A percentile compares a stretch with the other conserved stretches of the same genome.
These are phyloP conservation scores for Macropus fuliginosus DNA, from an alignment of 2,797 vertebrate genomes.

Conservation along the genomic window DNA sequence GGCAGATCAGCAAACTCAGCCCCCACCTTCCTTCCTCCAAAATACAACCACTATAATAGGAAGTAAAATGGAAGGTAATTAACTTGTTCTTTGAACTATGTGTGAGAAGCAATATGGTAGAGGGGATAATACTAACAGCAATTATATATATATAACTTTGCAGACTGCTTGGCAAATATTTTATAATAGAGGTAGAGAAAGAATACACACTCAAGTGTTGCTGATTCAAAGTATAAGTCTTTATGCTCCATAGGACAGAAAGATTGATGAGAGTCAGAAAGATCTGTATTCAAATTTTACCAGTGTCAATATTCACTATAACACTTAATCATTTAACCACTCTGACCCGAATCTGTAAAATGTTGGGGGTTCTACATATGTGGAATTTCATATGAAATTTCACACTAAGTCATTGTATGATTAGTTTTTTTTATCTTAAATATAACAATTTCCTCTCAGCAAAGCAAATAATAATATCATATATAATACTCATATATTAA, in stretches of 20 bases:
- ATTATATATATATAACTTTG: background rate
- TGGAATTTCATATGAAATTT: background rate
- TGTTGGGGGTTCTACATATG: background rate
- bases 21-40: background rate
- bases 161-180: background rate
- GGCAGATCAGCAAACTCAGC: conserved; percentile 55
- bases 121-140: background rate
- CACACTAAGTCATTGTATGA: background rate
- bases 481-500: too few relatives aligned
- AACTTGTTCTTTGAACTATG: background rate
- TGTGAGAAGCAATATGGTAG: background rate
- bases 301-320: background rate
- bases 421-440: background rate
- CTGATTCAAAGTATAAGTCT: background rate
- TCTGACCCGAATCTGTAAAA: background rate
- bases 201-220: background rate
- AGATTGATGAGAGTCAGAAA: background rate
- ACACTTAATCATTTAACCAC: background rate
- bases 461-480: too few relatives aligned
- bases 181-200: background rate
- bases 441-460: too few relatives aligned
- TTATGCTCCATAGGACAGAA: background rate
- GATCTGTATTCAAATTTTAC: background rate
- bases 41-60: background rate
- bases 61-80: background rate